Conservation (phyloP, 2,888 invertebrate genomes). For the Cheilosia vulpina region DNA sequence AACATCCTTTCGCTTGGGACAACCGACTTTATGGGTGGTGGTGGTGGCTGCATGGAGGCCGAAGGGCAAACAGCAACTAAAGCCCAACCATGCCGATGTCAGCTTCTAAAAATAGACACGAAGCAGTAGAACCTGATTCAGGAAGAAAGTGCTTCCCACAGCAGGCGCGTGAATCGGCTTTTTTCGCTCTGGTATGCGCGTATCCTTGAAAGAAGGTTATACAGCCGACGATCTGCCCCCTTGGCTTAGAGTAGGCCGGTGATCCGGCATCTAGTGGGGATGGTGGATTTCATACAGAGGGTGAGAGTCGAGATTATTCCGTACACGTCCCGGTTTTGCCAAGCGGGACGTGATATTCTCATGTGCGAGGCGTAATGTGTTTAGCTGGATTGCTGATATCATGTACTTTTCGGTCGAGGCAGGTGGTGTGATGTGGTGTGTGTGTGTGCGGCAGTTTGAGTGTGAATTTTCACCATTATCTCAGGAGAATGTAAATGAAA, state of each 20-base stretch:
- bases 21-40: neutral
- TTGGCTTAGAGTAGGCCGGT: constrained; percentile 36
- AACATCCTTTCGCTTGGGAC: constrained; percentile 38
- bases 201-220: constrained; percentile 65
- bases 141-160: constrained; percentile 50
- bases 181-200: constrained; percentile 19
- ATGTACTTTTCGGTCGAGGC: constrained; percentile 42
- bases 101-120: constrained; percentile 70
- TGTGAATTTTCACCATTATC: constrained; percentile 47
- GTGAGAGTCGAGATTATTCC: constrained; percentile 66
- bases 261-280: neutral
- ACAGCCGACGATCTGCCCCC: constrained; percentile 45
- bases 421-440: neutral
- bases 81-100: constrained; percentile 41
- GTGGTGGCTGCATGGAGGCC: neutral
- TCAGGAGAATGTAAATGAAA: constrained; percentile 66
- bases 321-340: constrained; percentile 60
- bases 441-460: neutral
- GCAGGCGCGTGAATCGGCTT: constrained; percentile 5
- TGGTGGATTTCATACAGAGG: neutral
- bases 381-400: constrained; percentile 72
- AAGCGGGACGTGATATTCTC: constrained; percentile 69
- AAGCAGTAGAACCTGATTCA: constrained; percentile 59
- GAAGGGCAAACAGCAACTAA: constrained; percentile 44
- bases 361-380: constrained; percentile 58